These are phyloP conservation scores for Zygothrica quintamaculata DNA, from an alignment of 2,888 invertebrate genomes.

Conservation along the genomic window DNA sequence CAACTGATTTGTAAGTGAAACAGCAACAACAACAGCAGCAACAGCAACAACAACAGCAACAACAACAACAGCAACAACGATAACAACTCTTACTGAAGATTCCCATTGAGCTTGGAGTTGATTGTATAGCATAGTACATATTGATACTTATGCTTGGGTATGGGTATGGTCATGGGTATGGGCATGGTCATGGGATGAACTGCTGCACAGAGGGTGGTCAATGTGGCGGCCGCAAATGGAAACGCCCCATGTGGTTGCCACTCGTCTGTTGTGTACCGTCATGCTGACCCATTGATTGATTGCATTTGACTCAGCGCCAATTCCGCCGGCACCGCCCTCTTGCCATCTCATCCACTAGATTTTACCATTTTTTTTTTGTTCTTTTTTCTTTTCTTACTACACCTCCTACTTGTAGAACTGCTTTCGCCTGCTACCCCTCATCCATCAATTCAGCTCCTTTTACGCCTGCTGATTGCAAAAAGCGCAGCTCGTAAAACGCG, in stretches of 20 bases:
- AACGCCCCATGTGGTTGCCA: constrained; percentile 79
- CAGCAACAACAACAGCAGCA: background rate
- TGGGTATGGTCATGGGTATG: too few species aligned
- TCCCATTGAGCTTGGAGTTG: constrained; percentile 32
- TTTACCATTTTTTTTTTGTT: constrained; percentile 24
- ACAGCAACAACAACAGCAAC: background rate
- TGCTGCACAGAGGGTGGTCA: constrained; percentile 69
- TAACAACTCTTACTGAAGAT: constrained; percentile 18
- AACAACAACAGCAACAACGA: constrained; percentile 1
- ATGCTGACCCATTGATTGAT: constrained; percentile 80
- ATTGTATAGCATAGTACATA: too few species aligned
- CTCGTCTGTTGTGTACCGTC: constrained; percentile 53
- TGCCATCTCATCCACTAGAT: constrained; percentile 17
- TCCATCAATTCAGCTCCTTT: constrained; percentile 8
- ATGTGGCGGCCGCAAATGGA: constrained; percentile 72
- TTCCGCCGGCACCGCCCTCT: constrained; percentile 11
- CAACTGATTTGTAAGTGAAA: constrained; percentile 72
- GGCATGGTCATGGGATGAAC: constrained; percentile 4
- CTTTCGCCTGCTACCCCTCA: background rate
- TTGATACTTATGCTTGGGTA: too few species aligned
- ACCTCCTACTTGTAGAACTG: too few species aligned
- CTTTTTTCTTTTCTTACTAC: constrained; percentile 3
- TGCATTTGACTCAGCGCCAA: constrained; percentile 63
- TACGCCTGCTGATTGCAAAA: constrained; percentile 14
- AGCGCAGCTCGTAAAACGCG: constrained; percentile 69